Evolutionary conservation across 2,888 invertebrate genomes (phyloP), one percentile per base, ranked within the genome.

Genomic region (Rotaria magnacalcarata): DNA sequence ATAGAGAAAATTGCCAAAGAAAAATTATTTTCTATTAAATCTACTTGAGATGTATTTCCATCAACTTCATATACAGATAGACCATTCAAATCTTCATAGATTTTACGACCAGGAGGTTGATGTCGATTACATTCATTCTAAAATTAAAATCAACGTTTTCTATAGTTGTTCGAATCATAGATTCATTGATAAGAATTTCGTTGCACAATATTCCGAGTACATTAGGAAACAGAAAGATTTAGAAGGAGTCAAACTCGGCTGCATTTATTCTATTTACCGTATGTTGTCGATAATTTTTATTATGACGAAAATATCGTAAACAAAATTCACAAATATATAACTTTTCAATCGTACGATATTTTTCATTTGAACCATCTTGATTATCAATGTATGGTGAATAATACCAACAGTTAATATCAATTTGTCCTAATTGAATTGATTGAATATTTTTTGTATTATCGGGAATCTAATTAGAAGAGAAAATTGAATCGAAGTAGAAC

Each of bases 321-420:
- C 97, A 98, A 90, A 95, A 98, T 92, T 98, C 97, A 92, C 97
- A 98, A 74, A 97, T 90, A 94, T 95, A 97, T 21, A 97, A 92
- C 89, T 96, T 96, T 1, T 95, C 94, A 47, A n/a, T n/a, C 0
- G 47, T 80, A 21, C 47, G 80, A 34, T 27, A 4, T 19, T 67
- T 67, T 19, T 67, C 67, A 19, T 67, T 16, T 27, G 34, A 27
- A 34, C 34, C 16, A 16, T 67, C 67, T 10, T 80, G 47, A 89
- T 96, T n/a, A 89, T 96, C 97, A 0, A 99, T 98, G 90, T 96
- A 99, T 0, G 99, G 99, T 89, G 97, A 97, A 90, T 97, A 98
- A 91, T 99, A 99, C 99, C 99, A 99, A 0, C 98, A 96, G 90
- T 96, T 96, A 87, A 99, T 97, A 92, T 97, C 97, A 91, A 95